Evolutionary conservation across 1,140 invertebrate genomes (phyloP), one percentile per base, ranked within the genome.

Genomic region (Drosophila mojavensis): DNA sequence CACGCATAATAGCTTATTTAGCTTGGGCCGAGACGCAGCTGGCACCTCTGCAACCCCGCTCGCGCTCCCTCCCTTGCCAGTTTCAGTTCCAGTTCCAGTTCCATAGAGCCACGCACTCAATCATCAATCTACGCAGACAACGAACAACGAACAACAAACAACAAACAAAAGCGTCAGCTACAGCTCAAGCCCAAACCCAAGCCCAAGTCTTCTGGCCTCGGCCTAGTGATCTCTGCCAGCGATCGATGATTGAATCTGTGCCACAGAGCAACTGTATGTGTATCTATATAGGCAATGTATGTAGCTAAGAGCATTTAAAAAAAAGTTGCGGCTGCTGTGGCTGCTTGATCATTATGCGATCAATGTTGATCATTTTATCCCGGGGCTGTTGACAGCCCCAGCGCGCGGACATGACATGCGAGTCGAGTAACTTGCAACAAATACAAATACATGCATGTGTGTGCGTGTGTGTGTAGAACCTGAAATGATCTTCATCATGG

Each of bases 281-380:
- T 58, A 6, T 41, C 36, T 24, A 13, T 26, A 24, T 4, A 24
- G 9, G 9, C n/a, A 54, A 26, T 50, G 48, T 26, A 26, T 50
- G 48, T 26, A 26, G 20, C 51, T 64, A 48, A 67, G 79, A 51
- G 75, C 83, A 88, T 86, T 86, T 86, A 77, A 88, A 86, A 88
- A 81, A 88, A 81, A 75, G 73, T 50, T 68, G 78, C 33, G 43
- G 65, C 33, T 58, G 60, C 47, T 39, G 68, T 26, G 67, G 75
- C 51, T 79, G 71, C 36, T 39, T 83, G 89, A 90, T 91, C 89
- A 91, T 91, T 91, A 91, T 91, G 84, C 89, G 89, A 91, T 91
- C 89, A 91, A 91, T 91, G 89, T 91, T 91, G 89, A 91, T 91
- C 89, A 91, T 91, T 91, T 91, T 91, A 91, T 91, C 89, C 89